Evolutionary conservation across 1,140 invertebrate genomes (phyloP).

Genomic region (Brachionus calyciflorus): DNA sequence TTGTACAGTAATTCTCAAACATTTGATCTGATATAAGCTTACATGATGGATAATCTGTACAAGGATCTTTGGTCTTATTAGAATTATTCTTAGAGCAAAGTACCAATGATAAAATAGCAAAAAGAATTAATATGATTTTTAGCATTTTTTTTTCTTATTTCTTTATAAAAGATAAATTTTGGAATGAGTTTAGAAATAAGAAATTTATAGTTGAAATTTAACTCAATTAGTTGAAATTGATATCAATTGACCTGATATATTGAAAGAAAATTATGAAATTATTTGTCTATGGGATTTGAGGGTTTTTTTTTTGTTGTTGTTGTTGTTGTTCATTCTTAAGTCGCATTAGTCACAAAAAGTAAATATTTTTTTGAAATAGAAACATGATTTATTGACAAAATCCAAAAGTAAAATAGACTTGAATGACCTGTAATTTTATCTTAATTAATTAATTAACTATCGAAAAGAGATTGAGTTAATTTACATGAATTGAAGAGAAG

Average conservation of each 20-base stretch:
- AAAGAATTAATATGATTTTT: constrained; percentile 8
- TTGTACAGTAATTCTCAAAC: constrained; percentile 30
- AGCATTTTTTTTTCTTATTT: constrained; percentile 35
- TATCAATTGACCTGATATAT: constrained; percentile 21
- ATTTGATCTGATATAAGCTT: constrained; percentile 43
- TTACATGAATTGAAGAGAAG: neutral
- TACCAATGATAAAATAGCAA: neutral
- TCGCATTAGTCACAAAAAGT: neutral
- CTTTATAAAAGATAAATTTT: too few species aligned
- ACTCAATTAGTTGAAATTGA: constrained; percentile 3
- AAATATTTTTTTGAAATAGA: constrained; percentile 6
- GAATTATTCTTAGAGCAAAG: neutral
- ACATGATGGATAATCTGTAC: constrained; percentile 40
- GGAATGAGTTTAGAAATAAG: too few species aligned
- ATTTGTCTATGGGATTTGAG: constrained; percentile 36
- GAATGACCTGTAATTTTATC: constrained; percentile 33
- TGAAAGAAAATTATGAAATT: constrained; percentile 16
- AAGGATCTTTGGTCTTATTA: constrained; percentile 5
- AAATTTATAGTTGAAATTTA: constrained; percentile 14
- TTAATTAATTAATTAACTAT: constrained; percentile 21
- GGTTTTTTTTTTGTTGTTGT: too few species aligned
- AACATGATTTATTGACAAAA: constrained; percentile 40
- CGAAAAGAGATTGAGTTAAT: neutral
- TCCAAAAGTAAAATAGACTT: too few species aligned
- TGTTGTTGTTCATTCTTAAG: too few species aligned